phyloP scores from a whole-genome alignment of 2,888 invertebrate species.

The Cinara cedri region DNA sequence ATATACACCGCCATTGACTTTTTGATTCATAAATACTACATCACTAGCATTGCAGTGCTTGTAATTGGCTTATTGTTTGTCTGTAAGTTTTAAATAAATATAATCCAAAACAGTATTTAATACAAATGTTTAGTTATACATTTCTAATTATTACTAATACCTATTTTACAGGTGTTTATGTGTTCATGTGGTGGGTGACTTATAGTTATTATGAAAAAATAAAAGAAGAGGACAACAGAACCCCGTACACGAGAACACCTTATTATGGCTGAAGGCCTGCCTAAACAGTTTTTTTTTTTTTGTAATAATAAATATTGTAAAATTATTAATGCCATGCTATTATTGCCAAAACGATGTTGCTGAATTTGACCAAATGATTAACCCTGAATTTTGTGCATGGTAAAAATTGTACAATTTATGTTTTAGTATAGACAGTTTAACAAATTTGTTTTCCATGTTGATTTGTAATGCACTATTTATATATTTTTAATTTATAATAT shows the following conservation, averaged over 20 bases:
- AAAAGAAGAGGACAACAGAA: slow-evolving; percentile 73
- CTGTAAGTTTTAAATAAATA: slow-evolving; percentile 65
- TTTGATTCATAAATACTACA: slow-evolving; percentile 69
- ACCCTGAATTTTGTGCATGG: neutral
- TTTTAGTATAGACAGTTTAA: slow-evolving; percentile 2
- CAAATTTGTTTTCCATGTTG: slow-evolving; percentile 27
- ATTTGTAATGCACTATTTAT: slow-evolving; percentile 50
- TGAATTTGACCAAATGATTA: slow-evolving; percentile 23
- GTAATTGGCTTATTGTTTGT: slow-evolving; percentile 70
- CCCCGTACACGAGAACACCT: slow-evolving; percentile 77
- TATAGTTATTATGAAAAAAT: slow-evolving; percentile 81
- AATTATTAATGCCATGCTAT: neutral
- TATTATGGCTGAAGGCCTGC: slow-evolving; percentile 63
- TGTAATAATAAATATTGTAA: slow-evolving; percentile 6
- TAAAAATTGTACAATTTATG: slow-evolving; percentile 9
- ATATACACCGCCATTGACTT: slow-evolving; percentile 79
- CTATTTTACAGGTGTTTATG: slow-evolving; percentile 73
- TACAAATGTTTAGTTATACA: too few relatives aligned
- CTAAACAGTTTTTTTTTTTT: neutral
- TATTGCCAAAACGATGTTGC: slow-evolving; percentile 7
- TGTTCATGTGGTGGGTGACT: slow-evolving; percentile 83
- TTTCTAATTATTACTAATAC: too few relatives aligned
- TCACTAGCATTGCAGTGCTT: slow-evolving; percentile 70
- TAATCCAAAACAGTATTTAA: neutral
- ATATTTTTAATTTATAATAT: slow-evolving; percentile 46